Base-by-base conservation (phyloP, 2,888 invertebrate species). In the Camptogramma bilineatum region DNA sequence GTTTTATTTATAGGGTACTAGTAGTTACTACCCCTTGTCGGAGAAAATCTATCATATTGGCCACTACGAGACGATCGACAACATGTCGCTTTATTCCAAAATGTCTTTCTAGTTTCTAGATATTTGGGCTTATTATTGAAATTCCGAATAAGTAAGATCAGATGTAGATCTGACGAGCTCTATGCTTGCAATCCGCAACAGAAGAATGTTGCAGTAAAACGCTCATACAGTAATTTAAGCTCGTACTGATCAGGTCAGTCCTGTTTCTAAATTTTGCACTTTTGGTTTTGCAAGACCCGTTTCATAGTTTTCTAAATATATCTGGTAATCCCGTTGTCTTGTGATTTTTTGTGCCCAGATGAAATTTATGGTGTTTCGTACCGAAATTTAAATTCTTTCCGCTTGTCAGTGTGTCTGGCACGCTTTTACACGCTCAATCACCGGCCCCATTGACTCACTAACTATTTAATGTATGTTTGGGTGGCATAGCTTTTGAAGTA, bases 61-160 rank as follows among this genome's bases (percentile, higher is more conserved):
- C 73, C 69, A 80, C 90, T 92, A 91, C 85, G 86, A 92, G 92
- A 92, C 91, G 91, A 88, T 83, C 85, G 89, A 84, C 85, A 78
- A 73, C 62, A 72, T 73, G 77, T 82, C 81, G 90, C 89, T 90
- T 89, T 79, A 72, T 75, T 75, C 63, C 72, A 74, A 77, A 78
- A 72, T 80, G 79, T 66, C 16, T 84, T 88, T 57, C 19, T 62
- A 66, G 62, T 52, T 64, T 84, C 73, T 87, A 87, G 87, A 86
- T 86, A 79, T 81, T 81, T 87, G 85, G 88, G 86, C 84, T 87
- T 84, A 71, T 77, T 80, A 78, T 63, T 74, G 64, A 64, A 71
- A 66, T 52, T 52, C 47, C 58, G 66, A 66, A 42, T 62, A 48
- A 56, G 18, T 66, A 9, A 57, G 28, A 44, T 58, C 47, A 58